Evolutionary conservation across 2,797 vertebrate species (phyloP).

Genomic region (Xenentodon cancila): DNA sequence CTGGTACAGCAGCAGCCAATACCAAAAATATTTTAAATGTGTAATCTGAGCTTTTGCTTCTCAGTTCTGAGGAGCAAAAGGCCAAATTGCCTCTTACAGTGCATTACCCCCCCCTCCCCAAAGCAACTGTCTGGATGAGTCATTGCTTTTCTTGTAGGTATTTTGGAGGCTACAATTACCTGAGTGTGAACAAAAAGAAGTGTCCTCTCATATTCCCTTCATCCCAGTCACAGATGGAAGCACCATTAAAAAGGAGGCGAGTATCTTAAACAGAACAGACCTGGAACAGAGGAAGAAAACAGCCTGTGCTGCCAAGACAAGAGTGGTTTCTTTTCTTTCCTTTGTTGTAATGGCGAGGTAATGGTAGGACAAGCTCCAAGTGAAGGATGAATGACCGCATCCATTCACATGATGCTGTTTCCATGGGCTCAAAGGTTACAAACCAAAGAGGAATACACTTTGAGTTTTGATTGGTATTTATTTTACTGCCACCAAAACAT

Average conservation of each 20-base stretch:
- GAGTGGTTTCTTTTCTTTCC: not conserved
- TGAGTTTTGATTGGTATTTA: slow-evolving; percentile 22
- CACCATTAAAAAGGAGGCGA: slow-evolving; percentile 22
- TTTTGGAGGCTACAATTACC: slow-evolving; percentile 33
- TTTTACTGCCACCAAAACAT: slow-evolving; percentile 6
- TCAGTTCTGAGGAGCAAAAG: slow-evolving; percentile 46
- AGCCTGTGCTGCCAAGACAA: slow-evolving; percentile 28
- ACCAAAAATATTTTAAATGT: slow-evolving; percentile 40
- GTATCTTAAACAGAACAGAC: slow-evolving; percentile 47
- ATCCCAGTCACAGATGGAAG: slow-evolving; percentile 36
- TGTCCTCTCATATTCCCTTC: slow-evolving; percentile 10
- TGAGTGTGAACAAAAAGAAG: slow-evolving; percentile 26
- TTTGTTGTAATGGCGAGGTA: slow-evolving; percentile 15
- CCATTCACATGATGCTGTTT: slow-evolving; percentile 3
- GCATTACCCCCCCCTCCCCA: slow-evolving; percentile 17
- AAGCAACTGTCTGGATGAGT: slow-evolving; percentile 50
- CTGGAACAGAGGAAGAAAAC: slow-evolving; percentile 38
- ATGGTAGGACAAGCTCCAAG: slow-evolving; percentile 33
- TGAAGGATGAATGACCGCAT: slow-evolving; percentile 25
- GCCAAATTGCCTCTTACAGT: slow-evolving; percentile 55
- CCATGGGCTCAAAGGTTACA: slow-evolving; percentile 33
- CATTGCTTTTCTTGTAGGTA: slow-evolving; percentile 25
- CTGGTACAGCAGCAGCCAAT: slow-evolving; percentile 19
- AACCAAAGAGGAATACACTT: slow-evolving; percentile 16
- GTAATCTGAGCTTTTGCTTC: slow-evolving; percentile 45